These are phyloP conservation scores for Bombyx mandarina DNA, from an alignment of 1,140 invertebrate species.

Conservation along the genomic window DNA sequence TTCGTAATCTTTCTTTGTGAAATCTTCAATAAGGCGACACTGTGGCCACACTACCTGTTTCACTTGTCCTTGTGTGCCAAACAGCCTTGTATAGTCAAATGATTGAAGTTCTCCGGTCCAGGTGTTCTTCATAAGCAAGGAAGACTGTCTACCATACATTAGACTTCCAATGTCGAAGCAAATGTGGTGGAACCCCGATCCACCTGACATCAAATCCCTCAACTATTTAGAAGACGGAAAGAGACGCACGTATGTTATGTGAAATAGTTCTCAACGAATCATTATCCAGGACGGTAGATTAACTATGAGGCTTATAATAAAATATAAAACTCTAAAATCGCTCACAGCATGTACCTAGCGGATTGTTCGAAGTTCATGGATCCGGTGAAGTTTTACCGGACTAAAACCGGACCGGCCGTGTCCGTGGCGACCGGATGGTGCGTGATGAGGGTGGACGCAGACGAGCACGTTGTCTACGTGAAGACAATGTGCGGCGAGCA, in stretches of 20 bases:
- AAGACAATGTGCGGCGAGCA: slow-evolving; percentile 46
- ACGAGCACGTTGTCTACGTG: slow-evolving; percentile 44
- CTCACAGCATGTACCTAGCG: slow-evolving; percentile 35
- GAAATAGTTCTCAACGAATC: too few species aligned
- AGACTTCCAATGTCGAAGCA: slow-evolving; percentile 47
- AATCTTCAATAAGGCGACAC: too few species aligned
- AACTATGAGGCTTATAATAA: slow-evolving; percentile 1
- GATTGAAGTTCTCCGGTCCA: slow-evolving; percentile 9
- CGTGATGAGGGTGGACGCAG: slow-evolving; percentile 45
- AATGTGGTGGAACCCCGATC: slow-evolving; percentile 57
- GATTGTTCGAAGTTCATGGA: slow-evolving; percentile 41
- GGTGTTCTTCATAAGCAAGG: slow-evolving; percentile 52
- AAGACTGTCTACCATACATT: slow-evolving; percentile 42
- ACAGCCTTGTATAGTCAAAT: too few species aligned
- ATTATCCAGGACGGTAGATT: background rate
- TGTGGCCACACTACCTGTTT: too few species aligned
- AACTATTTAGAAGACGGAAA: slow-evolving; percentile 35
- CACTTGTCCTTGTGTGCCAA: too few species aligned
- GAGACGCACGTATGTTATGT: slow-evolving; percentile 28
- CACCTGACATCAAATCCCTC: slow-evolving; percentile 37
- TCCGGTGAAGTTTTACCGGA: slow-evolving; percentile 49
- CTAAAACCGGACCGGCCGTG: slow-evolving; percentile 44
- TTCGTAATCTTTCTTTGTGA: too few species aligned
- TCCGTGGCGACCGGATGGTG: slow-evolving; percentile 52
- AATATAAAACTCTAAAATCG: background rate